phyloP scores from a whole-genome alignment of 2,888 invertebrate genomes.

The Drosophila formosana region DNA sequence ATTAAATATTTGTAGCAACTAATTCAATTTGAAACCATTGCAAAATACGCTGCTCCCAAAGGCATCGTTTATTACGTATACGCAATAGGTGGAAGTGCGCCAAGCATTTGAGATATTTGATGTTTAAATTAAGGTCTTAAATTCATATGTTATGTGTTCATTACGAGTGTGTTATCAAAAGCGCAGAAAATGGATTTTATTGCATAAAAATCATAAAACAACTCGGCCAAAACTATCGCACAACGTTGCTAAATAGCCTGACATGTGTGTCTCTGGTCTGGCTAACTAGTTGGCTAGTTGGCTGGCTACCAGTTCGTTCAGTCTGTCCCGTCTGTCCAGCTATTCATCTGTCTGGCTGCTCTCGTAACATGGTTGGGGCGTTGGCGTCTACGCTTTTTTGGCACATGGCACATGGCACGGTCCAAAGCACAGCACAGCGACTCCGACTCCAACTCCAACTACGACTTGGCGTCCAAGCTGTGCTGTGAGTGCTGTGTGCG shows the following conservation, averaged over 20 bases:
- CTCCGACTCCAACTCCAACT: neutral
- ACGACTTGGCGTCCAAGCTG: constrained; percentile 2
- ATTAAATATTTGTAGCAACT: neutral
- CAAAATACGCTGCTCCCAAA: neutral
- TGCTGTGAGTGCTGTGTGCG: constrained; percentile 9
- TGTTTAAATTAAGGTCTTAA: neutral
- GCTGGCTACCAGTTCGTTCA: constrained; percentile 39
- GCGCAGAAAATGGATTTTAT: constrained; percentile 9
- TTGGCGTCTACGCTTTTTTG: constrained; percentile 53
- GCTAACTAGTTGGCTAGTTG: constrained; percentile 37
- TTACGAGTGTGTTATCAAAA: constrained; percentile 2
- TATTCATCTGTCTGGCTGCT: constrained; percentile 17
- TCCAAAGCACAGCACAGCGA: constrained; percentile 43
- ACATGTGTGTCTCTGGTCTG: constrained; percentile 57
- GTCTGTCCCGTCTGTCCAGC: neutral
- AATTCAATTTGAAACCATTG: neutral
- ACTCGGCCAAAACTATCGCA: constrained; percentile 49
- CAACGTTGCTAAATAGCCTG: constrained; percentile 64
- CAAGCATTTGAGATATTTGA: neutral
- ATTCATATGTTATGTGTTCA: neutral
- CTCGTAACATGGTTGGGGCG: constrained; percentile 67
- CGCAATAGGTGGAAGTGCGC: neutral
- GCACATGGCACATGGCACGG: constrained; percentile 52
- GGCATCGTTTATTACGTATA: neutral
- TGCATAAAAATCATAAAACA: constrained; percentile 35